Base-by-base conservation (phyloP, 1,140 invertebrate genomes). In the Triops longicaudatus region DNA sequence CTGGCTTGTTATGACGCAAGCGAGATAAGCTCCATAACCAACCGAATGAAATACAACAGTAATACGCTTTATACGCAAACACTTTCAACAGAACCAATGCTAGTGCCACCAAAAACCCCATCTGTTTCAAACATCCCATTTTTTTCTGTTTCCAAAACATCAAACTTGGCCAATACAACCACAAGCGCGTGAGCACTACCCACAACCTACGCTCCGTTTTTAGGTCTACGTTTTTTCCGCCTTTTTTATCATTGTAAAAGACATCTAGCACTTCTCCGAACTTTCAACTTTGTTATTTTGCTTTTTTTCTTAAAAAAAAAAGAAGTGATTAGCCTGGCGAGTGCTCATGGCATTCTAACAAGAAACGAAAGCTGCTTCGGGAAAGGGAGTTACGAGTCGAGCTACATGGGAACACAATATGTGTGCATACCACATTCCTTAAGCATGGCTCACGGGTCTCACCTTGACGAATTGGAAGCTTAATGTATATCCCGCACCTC, bases 401-500 rank as follows among this genome's bases (percentile, higher is more conserved):
- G 50, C 14, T 63, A 22, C 50, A 63, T 63, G 50, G 50, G 50
- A 63, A 63, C 50, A 63, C n/a, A 63, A 63, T 63, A 63, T 63
- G 50, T 63, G 50, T 22, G 50, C 50, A 63, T 63, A 22, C 50
- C 7, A 22, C 50, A 63, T 63, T 63, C 50, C 50, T 63, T 63
- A 63, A 63, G 50, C 50, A 63, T 63, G 50, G 50, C 50, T 63
- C 50, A 63, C 50, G 50, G 50, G 10, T 63, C 50, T 63, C 50
- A 63, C 50, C 50, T 63, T 63, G 50, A 22, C 50, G 50, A 63
- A 63, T 63, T 22, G 1, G 50, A 63, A 22, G 50, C 50, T 63
- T 63, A 6, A 22, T 22, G 50, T 63, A 17, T 17, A 22, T 22
- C 50, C 50, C 50, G 50, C 50, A 63, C 50, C 50, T 63, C 50